Conservation (phyloP, 2,888 invertebrate species). For the Ornithoptera priamus region DNA sequence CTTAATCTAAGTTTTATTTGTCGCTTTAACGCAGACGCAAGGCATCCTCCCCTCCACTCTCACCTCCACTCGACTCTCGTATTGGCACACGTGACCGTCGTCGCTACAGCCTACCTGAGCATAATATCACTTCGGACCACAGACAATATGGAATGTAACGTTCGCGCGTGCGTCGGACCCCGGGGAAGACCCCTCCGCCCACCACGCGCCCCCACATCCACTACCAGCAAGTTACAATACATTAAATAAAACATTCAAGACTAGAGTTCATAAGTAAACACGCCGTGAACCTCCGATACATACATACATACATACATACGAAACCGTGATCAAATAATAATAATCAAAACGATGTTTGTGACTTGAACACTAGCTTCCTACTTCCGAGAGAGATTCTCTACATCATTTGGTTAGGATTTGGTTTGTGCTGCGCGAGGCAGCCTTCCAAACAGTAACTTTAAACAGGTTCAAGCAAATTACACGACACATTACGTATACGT, state of each 20-base stretch:
- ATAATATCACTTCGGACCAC: constrained; percentile 61
- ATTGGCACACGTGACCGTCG: constrained; percentile 77
- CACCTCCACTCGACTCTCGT: constrained; percentile 42
- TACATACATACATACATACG: constrained; percentile 38
- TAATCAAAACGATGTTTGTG: constrained; percentile 59
- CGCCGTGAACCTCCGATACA: constrained; percentile 59
- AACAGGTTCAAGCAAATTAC: too few species aligned
- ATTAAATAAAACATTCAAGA: constrained; percentile 64
- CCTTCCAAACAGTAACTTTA: constrained; percentile 11
- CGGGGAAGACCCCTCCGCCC: constrained; percentile 24
- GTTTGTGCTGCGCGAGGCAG: constrained; percentile 46
- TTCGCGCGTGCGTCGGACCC: constrained; percentile 58
- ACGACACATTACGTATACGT: too few species aligned
- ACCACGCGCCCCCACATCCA: constrained; percentile 47
- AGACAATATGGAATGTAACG: constrained; percentile 66
- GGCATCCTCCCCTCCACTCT: constrained; percentile 62
- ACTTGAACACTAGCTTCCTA: constrained; percentile 43
- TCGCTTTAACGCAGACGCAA: constrained; percentile 78
- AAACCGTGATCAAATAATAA: constrained; percentile 27
- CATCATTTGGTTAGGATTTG: constrained; percentile 63
- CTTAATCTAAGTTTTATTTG: constrained; percentile 78
- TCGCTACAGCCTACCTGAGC: constrained; percentile 53
- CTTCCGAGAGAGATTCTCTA: constrained; percentile 50
- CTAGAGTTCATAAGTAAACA: constrained; percentile 74
- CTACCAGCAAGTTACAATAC: constrained; percentile 54